These are phyloP conservation scores for Polyodon spathula DNA, from an alignment of 2,113 vertebrate genomes.

Conservation along the genomic window DNA sequence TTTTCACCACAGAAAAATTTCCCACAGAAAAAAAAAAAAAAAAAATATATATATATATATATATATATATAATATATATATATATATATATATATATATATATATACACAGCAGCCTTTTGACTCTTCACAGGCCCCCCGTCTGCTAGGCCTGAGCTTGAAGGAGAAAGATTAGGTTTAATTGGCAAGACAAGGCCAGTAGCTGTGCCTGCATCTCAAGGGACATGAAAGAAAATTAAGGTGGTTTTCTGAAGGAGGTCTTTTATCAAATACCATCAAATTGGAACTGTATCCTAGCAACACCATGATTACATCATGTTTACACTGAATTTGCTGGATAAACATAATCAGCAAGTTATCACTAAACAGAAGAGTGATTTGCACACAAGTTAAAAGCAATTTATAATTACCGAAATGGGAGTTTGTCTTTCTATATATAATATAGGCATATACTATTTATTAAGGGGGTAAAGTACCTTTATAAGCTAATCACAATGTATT, in stretches of 20 bases:
- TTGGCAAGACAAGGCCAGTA: constrained; percentile 14
- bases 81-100: too few relatives aligned
- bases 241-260: constrained; percentile 5
- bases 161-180: constrained; percentile 17
- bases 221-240: neutral
- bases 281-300: constrained; percentile 18
- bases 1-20: too few relatives aligned
- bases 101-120: neutral
- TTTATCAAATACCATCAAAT: constrained; percentile 3
- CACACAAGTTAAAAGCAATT: neutral
- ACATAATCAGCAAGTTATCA: constrained; percentile 2
- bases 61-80: too few relatives aligned
- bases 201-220: constrained; percentile 1
- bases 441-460: too few relatives aligned
- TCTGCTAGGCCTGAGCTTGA: neutral
- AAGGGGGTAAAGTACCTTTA: too few relatives aligned
- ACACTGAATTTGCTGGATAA: neutral
- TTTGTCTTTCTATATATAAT: too few relatives aligned
- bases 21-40: too few relatives aligned
- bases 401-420: neutral
- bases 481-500: too few relatives aligned
- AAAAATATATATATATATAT: too few relatives aligned
- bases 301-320: neutral
- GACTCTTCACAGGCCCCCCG: neutral
- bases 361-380: neutral